Evolutionary conservation across 2,113 vertebrate genomes (phyloP).

Genomic region (Mustelus asterias): DNA sequence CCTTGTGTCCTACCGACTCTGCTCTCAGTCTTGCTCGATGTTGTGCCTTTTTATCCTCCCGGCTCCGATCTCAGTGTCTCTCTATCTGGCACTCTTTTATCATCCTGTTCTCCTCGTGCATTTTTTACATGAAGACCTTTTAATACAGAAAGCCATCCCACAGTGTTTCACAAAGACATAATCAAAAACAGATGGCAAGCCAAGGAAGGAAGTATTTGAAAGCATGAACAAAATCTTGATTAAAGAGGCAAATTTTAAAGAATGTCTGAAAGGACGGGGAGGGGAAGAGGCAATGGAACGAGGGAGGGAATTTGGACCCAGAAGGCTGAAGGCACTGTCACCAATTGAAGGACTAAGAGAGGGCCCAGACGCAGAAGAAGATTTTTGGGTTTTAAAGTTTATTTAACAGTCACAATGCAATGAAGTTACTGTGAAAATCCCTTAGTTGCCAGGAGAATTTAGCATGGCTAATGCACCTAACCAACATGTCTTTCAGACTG

Average conservation of each 20-base stretch:
- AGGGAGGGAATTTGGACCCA: neutral
- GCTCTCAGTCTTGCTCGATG: too few relatives aligned
- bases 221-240: neutral
- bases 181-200: neutral
- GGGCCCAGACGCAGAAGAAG: neutral
- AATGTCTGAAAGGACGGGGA: neutral
- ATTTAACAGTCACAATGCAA: too few relatives aligned
- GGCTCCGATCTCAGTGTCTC: too few relatives aligned
- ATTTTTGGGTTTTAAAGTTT: neutral
- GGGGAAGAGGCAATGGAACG: neutral
- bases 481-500: too few relatives aligned
- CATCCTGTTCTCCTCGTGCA: too few relatives aligned
- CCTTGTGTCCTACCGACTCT: too few relatives aligned
- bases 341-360: neutral
- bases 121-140: neutral
- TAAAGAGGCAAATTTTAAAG: neutral
- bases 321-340: neutral
- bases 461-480: too few relatives aligned
- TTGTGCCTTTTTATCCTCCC: too few relatives aligned
- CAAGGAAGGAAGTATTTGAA: neutral
- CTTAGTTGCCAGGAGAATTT: too few relatives aligned
- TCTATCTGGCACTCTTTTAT: too few relatives aligned
- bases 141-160: neutral
- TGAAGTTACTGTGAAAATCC: too few relatives aligned
- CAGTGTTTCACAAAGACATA: neutral